Evolutionary conservation across 64 coral and sea anemone species (phyloP).

Genomic region (Montipora foliosa): DNA sequence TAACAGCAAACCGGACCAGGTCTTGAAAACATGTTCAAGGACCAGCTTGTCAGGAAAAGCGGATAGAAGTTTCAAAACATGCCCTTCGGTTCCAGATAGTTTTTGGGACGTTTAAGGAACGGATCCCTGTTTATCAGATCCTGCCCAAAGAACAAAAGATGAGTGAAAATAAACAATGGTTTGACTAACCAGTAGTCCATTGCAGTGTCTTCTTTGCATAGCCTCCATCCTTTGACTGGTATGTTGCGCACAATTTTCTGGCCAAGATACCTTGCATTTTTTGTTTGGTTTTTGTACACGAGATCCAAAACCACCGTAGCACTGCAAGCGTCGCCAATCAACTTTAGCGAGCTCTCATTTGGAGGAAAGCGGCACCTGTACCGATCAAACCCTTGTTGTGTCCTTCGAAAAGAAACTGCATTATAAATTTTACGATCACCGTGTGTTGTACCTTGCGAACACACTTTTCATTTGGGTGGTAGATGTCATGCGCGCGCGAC

Average conservation of each 20-base stretch:
- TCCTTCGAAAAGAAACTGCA: background rate
- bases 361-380: conserved; percentile 37
- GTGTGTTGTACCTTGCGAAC: too few species aligned
- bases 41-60: too few species aligned
- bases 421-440: background rate
- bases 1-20: too few species aligned
- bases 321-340: conserved; percentile 38
- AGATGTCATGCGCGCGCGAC: too few species aligned
- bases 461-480: too few species aligned
- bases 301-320: conserved; percentile 38
- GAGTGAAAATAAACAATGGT: background rate
- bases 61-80: too few species aligned
- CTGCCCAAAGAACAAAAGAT: too few species aligned
- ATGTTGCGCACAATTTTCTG: conserved; percentile 33
- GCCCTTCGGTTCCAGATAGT: too few species aligned
- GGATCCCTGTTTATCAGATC: too few species aligned
- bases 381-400: conserved; percentile 8
- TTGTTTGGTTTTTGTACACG: conserved; percentile 36
- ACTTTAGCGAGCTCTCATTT: conserved; percentile 35
- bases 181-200: conserved; percentile 37
- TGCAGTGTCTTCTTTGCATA: conserved; percentile 31
- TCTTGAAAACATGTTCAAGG: too few species aligned
- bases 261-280: conserved; percentile 31
- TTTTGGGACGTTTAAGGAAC: too few species aligned
- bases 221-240: conserved; percentile 26